A percentile compares a stretch with the other conserved stretches of the same genome.
Conservation (phyloP, 2,888 invertebrate species). For the Leuctra nigra region DNA sequence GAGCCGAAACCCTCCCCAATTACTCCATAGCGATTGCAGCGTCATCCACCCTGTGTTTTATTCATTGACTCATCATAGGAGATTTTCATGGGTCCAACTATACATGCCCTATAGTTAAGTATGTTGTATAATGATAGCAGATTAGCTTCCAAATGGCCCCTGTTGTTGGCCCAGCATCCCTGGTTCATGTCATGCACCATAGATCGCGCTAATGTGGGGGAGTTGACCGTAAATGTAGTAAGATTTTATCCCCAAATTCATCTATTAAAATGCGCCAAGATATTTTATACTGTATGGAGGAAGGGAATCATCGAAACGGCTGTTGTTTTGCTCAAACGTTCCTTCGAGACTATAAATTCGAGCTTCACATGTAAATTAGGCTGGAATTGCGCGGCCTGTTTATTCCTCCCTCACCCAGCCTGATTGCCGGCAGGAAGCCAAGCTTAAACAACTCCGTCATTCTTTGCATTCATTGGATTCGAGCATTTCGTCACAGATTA, state of each 20-base stretch:
- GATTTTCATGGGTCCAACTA: too few relatives aligned
- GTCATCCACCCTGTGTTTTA: too few relatives aligned
- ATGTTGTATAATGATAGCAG: background rate
- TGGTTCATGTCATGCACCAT: constrained; percentile 26
- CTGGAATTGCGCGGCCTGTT: too few relatives aligned
- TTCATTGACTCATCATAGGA: too few relatives aligned
- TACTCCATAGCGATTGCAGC: too few relatives aligned
- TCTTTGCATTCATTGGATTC: too few relatives aligned
- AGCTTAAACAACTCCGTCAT: too few relatives aligned
- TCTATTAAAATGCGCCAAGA: constrained; percentile 4
- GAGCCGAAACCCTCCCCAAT: too few relatives aligned
- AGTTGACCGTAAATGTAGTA: constrained; percentile 17
- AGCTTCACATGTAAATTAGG: constrained; percentile 9
- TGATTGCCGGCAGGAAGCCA: too few relatives aligned
- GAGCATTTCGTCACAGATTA: too few relatives aligned
- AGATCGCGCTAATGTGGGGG: constrained; percentile 8
- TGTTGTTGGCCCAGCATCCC: background rate
- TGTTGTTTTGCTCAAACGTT: constrained; percentile 3
- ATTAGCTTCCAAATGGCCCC: constrained; percentile 18
- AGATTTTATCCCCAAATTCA: constrained; percentile 10
- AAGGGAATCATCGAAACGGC: background rate
- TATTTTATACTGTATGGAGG: background rate
- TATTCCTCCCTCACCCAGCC: too few relatives aligned
- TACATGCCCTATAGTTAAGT: too few relatives aligned
- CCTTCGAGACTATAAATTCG: background rate